These are phyloP conservation scores for Syndactyla subalaris DNA, from an alignment of 2,797 vertebrate genomes.

Conservation along the genomic window DNA sequence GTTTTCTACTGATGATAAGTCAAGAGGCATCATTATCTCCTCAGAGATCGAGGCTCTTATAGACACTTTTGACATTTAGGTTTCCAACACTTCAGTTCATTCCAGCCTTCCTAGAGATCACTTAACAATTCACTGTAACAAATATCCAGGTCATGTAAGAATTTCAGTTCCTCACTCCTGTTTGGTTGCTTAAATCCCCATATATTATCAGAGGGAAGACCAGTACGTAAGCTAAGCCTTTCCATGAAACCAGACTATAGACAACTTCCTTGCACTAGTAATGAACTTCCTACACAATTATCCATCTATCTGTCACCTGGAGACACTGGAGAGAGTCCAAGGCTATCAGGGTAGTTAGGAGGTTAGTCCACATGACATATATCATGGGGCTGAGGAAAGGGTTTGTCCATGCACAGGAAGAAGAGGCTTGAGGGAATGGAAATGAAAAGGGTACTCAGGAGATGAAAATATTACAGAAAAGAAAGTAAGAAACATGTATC, in stretches of 20 bases:
- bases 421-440: neutral
- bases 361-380: neutral
- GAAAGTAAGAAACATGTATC: neutral
- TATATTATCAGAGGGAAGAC: neutral
- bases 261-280: neutral
- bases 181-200: neutral
- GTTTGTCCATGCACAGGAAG: neutral
- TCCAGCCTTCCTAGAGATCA: neutral
- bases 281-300: neutral
- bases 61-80: neutral
- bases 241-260: neutral
- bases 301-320: neutral
- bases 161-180: neutral
- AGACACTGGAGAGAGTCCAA: neutral
- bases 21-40: neutral
- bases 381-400: neutral
- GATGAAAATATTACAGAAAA: neutral
- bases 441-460: neutral
- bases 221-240: neutral
- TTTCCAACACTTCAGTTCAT: neutral
- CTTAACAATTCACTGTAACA: neutral
- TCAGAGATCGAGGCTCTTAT: neutral
- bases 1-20: neutral
- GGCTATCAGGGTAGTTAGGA: neutral
- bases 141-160: neutral